Evolutionary conservation across 2,113 vertebrate species (phyloP), one percentile per base, ranked within the genome.

Genomic region (Corvus cornix): DNA sequence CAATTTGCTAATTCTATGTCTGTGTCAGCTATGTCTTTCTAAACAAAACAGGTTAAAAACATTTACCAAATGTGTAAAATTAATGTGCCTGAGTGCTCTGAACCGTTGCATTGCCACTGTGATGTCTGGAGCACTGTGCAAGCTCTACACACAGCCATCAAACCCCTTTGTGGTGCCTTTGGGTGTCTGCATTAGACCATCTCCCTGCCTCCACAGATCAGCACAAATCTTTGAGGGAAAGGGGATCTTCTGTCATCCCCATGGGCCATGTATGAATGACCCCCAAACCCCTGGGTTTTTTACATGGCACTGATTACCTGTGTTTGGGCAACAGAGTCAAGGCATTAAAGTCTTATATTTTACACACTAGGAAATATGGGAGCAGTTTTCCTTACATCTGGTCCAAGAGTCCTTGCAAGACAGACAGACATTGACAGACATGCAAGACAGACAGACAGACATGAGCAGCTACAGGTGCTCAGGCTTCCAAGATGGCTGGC

Each of bases 1-100:
- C 63, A 93, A 88, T 96, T 92, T 93, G 58, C 44, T 94, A 93
- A 93, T 93, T 89, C 87, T 70, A n/a, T 49, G 68, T 84, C 87
- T 96, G 55, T 81, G 83, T 60, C 72, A 56, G 52, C 52, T 56
- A 33, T 66, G 41, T 86, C 30, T 83, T 64, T 88, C 82, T 58
- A 35, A 81, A 94, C 83, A 83, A 79, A 93, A 21, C 1, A 84
- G 22, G 55, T 80, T 63, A 80, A 95, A 84, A 96, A 73, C 76
- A 92, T 80, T 92, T 88, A 73, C 84, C 30, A 56, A 51, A 87
- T 28, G 49, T 44, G 22, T 70, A 75, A 72, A 81, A 94, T 81
- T 41, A 72, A 30, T 37, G 39, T 66, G 43, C 27, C 16, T 63
- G 43, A 53, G 27, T 44, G 33, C 9, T 85, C 59, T 74, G 58